These are phyloP conservation scores for Paraescarpia echinospica DNA, from an alignment of 1,140 invertebrate genomes.

Conservation along the genomic window DNA sequence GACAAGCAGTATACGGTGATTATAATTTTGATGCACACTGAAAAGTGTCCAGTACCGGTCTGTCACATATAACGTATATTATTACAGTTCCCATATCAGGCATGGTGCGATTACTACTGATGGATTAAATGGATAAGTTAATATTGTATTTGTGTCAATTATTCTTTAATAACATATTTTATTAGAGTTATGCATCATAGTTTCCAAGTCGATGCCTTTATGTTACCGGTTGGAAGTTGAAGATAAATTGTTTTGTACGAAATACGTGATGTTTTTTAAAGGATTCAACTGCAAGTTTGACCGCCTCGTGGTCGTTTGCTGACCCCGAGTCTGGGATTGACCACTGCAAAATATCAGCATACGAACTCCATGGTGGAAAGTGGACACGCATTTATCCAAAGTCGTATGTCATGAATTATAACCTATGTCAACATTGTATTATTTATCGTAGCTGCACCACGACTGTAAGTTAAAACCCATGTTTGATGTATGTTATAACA, in stretches of 20 bases:
- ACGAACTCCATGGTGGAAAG: not conserved
- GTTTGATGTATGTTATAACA: not conserved
- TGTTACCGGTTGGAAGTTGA: not conserved
- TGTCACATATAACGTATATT: not conserved
- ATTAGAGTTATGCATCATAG: too few species aligned
- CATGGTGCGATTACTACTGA: too few species aligned
- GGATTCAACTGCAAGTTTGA: not conserved
- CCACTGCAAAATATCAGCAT: not conserved
- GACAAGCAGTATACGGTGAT: conserved; percentile 11
- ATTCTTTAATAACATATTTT: too few species aligned
- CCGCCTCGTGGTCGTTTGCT: not conserved
- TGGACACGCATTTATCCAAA: not conserved
- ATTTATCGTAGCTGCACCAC: not conserved
- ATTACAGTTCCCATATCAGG: too few species aligned
- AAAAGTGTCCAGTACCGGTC: not conserved
- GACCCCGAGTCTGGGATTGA: conserved; percentile 15
- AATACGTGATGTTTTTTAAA: not conserved
- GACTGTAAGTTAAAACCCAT: not conserved
- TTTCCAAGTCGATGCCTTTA: too few species aligned
- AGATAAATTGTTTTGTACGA: not conserved
- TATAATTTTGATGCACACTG: not conserved
- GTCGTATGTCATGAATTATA: not conserved
- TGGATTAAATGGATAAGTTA: too few species aligned
- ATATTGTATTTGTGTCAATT: too few species aligned
- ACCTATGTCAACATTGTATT: not conserved